Base-by-base conservation (phyloP, 2,113 vertebrate genomes). In the Alaudala cheleensis region DNA sequence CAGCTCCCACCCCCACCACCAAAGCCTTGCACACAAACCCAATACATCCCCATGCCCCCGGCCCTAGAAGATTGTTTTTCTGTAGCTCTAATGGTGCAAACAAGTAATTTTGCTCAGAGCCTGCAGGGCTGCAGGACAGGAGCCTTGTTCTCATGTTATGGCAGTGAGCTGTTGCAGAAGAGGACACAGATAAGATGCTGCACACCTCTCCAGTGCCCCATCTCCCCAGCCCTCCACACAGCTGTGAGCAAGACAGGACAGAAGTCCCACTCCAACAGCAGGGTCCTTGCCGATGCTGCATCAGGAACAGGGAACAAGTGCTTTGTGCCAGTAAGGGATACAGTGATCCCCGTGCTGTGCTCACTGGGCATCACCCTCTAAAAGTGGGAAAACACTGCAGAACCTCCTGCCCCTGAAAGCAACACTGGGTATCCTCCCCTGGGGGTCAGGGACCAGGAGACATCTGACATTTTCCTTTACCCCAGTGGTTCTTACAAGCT, bases 201-300 rank as follows among this genome's bases (percentile, higher is more conserved):
- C 9, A 45, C 13, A 40, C 20, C 31, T 28, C 28, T 67, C 19
- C 37, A 53, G 17, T 3, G 12, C 5, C 42, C 3, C 9, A 15
- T 14, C 16, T 62, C 25, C 56, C 12, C 17, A 9, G 22, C 10
- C 8, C 29, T 69, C 24, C 20, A 74, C 21, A 29, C 16, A 57
- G 37, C 42, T n/a, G 15, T 45, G 60, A 79, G 69, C 40, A 56
- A 23, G 42, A 31, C 11, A 58, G 34, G 4, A 42, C 11, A 79
- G 22, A 74, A 21, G 25, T 45, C 33, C 22, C 33, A n/a, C 14
- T 79, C n/a, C 24, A 37, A 13, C 50, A 47, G 37, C 54, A 84
- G 31, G 8, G 14, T 20, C 24, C 14, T 40, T 61, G 14, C 6
- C 0, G 1, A 4, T 25, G 29, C 21, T 57, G 26, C 44, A 34